Base-by-base conservation (phyloP, 2,888 invertebrate species). In the Diabrotica balteata region DNA sequence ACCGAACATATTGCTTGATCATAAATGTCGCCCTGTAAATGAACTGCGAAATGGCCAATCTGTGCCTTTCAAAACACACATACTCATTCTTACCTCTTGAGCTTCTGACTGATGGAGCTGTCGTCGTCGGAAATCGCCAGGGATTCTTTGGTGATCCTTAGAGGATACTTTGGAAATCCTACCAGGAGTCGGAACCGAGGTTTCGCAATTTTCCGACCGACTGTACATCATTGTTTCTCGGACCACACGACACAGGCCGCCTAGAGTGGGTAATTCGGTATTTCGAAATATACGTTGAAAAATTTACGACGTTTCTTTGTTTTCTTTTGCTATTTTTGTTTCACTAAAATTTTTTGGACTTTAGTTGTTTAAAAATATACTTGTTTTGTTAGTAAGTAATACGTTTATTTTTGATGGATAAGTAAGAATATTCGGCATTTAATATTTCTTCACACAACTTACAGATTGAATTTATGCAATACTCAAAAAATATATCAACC, bases 161-260 rank as follows among this genome's bases (percentile, higher is more conserved):
- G 53, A 63, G 67, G 45, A 61, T 64, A 52, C 58, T 61, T 46
- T 64, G 45, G 43, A 46, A 51, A 46, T 58, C 42, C 47, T 49
- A 77, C 77, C 72, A 66, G 78, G 78, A 79, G 78, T 78, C 75
- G 73, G 66, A 74, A 67, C 76, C 75, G 74, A 77, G 79, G 78
- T 80, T 80, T 79, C 78, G 80, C 77, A 81, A 81, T 81, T 81
- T 81, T 81, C 80, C 81, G 77, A 80, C 79, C 80, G 80, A 79
- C 78, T 79, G 80, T 81, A 79, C 80, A 80, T 80, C 79, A 79
- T 77, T 79, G 77, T 79, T 77, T 78, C 74, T 74, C 77, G 78
- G 77, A 79, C 79, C 79, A 74, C 78, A 73, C 72, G 73, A 22
- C n/a, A 51, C 53, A n/a, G 49, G 49, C 43, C 51, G n/a, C 11